Base-by-base conservation (phyloP, 2,113 vertebrate genomes). In the Stomatorhinus ivindoensis region DNA sequence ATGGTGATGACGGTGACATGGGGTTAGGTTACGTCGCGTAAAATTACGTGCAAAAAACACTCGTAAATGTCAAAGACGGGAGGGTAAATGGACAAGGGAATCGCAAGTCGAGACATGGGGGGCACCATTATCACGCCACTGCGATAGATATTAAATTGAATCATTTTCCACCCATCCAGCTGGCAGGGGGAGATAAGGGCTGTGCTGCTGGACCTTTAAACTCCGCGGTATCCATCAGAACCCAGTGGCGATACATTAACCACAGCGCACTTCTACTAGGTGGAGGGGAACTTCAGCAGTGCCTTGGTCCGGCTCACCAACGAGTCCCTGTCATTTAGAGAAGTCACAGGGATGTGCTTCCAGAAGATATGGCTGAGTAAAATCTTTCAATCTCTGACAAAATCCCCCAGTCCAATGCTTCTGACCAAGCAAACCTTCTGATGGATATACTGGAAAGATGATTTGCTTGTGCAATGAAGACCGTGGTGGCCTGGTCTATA, bases 171-270 rank as follows among this genome's bases (percentile, higher is more conserved):
- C 47, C 24, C 61, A 3, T 58, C 86, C 89, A 87, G 61, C 89
- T 90, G 89, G 89, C 65, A 31, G 86, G 1, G 24, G 15, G 24
- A 87, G 89, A 90, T 90, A 90, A 87, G 85, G 69, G 21, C 47
- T n/a, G 11, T n/a, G n/a, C 27, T 47, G 35, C 46, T 61, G 47
- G 58, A 87, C 85, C 89, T 80, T 46, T 89, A 69, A 87, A 89
- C 85, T 73, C 10, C 6, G 6, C 39, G 5, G 47, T 76, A 89
- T 89, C 89, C 89, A 87, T 89, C 89, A 89, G 39, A 89, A 65
- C 46, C 65, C 61, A 42, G 31, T 24, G 4, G 76, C n/a, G 39
- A 86, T 53, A n/a, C 51, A 58, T 91, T 93, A 93, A 93, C 93
- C 93, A 90, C 92, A 89, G 89, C 58, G 87, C 89, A 91, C 91